Evolutionary conservation across 64 coral and sea anemone species (phyloP).

Genomic region (Cladopsammia gracilis): DNA sequence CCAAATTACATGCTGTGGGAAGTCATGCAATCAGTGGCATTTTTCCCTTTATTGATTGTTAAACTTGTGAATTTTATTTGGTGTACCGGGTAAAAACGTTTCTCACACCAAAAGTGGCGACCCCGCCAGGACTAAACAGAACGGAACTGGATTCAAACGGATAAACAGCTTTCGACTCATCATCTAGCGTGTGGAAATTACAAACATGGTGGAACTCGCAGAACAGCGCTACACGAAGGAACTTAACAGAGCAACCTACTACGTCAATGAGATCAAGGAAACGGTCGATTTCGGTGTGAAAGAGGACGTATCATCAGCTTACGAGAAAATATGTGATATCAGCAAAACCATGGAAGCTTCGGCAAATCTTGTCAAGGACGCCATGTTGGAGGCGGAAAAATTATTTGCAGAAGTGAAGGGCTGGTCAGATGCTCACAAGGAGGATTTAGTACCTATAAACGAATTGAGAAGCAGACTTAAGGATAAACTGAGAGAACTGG

Average conservation of each 20-base stretch:
- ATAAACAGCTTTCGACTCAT: no score
- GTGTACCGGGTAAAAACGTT: no score
- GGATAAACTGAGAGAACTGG: slow-evolving; percentile 34
- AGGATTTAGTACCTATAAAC: slow-evolving; percentile 8
- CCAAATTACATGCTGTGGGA: no score
- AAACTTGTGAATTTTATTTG: no score
- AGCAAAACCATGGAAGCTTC: no score
- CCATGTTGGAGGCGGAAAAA: slow-evolving; percentile 31
- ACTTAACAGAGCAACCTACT: slow-evolving; percentile 5
- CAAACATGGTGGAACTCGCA: slow-evolving; percentile 32
- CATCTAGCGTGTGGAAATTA: neutral
- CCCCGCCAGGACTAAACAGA: no score
- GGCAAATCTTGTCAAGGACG: no score
- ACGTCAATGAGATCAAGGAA: slow-evolving; percentile 5
- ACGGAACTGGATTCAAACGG: no score
- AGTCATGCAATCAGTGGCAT: no score
- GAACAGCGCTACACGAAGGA: slow-evolving; percentile 23
- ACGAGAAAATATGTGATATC: slow-evolving; percentile 27
- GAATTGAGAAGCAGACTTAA: slow-evolving; percentile 1
- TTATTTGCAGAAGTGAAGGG: slow-evolving; percentile 32
- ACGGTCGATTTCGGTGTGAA: neutral
- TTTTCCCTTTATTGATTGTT: no score
- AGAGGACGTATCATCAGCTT: slow-evolving; percentile 28
- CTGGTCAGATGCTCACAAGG: neutral
- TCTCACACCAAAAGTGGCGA: no score